Conservation (phyloP, 1,140 invertebrate genomes). For the Anagrus nilaparvatae region DNA sequence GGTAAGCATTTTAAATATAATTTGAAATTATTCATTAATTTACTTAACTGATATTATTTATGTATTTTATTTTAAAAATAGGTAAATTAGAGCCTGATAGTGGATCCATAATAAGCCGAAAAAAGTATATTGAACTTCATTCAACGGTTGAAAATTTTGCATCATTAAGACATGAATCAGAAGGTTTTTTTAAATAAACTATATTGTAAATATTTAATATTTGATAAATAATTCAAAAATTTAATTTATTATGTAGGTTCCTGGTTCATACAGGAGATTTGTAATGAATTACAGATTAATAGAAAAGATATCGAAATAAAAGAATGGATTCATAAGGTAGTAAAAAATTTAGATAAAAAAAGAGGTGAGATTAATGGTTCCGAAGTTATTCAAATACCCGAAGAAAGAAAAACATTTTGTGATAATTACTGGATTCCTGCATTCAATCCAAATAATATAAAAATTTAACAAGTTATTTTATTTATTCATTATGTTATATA, state of each 20-base stretch:
- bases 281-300: constrained; percentile 19
- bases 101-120: neutral
- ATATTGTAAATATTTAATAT: neutral
- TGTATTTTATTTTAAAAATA: too few species aligned
- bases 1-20: neutral
- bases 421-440: neutral
- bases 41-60: too few species aligned
- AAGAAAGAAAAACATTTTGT: constrained; percentile 2
- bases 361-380: constrained; percentile 5
- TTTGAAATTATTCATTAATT: too few species aligned
- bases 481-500: too few species aligned
- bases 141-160: constrained; percentile 21
- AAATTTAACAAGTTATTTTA: too few species aligned
- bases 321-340: constrained; percentile 11
- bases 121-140: constrained; percentile 9
- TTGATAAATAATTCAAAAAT: neutral
- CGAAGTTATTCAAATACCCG: constrained; percentile 15
- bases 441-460: neutral
- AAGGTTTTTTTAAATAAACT: constrained; percentile 17
- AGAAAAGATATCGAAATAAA: constrained; percentile 9
- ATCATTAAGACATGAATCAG: constrained; percentile 19
- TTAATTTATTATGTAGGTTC: constrained; percentile 18
- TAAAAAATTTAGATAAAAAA: constrained; percentile 4
- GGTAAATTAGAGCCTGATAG: neutral
- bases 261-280: constrained; percentile 28